A percentile compares a stretch with the other conserved stretches of the same genome.
These are phyloP conservation scores for Theristicus caerulescens DNA, from an alignment of 2,113 vertebrate genomes.

Conservation along the genomic window DNA sequence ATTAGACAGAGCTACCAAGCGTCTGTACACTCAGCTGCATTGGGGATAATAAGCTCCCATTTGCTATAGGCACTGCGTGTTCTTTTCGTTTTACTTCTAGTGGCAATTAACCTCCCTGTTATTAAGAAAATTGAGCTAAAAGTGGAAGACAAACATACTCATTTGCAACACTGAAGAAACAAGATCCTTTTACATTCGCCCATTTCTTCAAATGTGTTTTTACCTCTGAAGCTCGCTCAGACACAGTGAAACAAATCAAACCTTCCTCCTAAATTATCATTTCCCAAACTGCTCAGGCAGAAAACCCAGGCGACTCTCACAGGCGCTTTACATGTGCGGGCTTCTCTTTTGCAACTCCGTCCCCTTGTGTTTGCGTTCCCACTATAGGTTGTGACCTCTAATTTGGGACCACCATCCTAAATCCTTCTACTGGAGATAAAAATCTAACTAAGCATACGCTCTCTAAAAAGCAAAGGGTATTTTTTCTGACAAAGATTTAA, in stretches of 20 bases:
- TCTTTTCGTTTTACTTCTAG: constrained; percentile 10
- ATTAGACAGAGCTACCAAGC: constrained; percentile 8
- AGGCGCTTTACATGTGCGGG: rapidly evolving
- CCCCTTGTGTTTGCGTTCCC: not conserved
- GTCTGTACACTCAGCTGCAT: constrained; percentile 46
- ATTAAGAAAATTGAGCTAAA: constrained; percentile 49
- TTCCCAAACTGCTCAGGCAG: not conserved
- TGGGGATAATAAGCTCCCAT: constrained; percentile 41
- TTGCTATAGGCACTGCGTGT: constrained; percentile 33
- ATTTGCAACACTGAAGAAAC: not conserved
- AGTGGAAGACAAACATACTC: constrained; percentile 23
- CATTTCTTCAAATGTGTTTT: not conserved
- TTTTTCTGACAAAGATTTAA: not conserved
- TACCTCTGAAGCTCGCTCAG: not conserved
- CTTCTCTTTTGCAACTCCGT: not conserved
- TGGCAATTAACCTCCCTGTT: constrained; percentile 53
- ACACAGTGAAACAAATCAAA: not conserved
- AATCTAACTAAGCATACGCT: not conserved
- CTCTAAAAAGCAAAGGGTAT: not conserved
- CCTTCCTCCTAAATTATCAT: not conserved
- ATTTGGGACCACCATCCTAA: not conserved
- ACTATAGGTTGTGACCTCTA: not conserved
- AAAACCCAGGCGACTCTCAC: not conserved
- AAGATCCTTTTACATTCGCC: not conserved
- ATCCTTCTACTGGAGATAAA: not conserved